Evolutionary conservation across 2,113 vertebrate species (phyloP).

Genomic region (Gobius niger): DNA sequence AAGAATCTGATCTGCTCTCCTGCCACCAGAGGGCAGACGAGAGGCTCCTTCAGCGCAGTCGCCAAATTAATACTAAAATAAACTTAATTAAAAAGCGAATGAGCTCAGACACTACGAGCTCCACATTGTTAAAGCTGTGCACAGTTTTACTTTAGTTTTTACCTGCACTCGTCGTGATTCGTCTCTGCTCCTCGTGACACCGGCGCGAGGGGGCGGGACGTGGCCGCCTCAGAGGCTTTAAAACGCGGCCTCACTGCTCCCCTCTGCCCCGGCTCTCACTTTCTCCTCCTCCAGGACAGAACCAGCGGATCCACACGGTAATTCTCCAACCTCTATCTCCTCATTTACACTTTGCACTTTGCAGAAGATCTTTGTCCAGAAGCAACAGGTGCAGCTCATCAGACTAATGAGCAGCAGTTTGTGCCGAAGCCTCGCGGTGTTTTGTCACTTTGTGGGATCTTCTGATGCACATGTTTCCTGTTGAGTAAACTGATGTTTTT

Average conservation of each 20-base stretch:
- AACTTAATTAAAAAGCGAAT: too few species aligned
- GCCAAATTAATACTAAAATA: too few species aligned
- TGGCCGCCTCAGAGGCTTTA: conserved; percentile 25
- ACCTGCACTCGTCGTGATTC: neutral
- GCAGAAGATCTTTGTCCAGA: too few species aligned
- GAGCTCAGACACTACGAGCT: too few species aligned
- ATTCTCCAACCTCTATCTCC: neutral
- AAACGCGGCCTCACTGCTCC: neutral
- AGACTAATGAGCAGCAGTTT: too few species aligned
- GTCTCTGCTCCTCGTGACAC: conserved; percentile 24
- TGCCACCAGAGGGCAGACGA: too few species aligned
- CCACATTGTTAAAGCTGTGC: neutral
- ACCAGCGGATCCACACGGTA: conserved; percentile 12
- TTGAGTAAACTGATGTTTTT: neutral
- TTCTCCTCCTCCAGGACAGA: neutral
- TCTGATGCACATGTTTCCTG: neutral
- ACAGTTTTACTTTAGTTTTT: neutral
- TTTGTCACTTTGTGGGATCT: neutral
- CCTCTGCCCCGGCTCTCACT: conserved; percentile 10
- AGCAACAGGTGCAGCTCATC: neutral
- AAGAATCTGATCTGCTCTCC: too few species aligned
- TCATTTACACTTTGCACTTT: neutral
- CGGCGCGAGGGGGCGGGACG: conserved; percentile 11
- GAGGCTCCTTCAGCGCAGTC: too few species aligned
- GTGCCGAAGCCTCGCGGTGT: neutral